Conservation (phyloP, 2,888 invertebrate species). For the Acrobasis consociella region DNA sequence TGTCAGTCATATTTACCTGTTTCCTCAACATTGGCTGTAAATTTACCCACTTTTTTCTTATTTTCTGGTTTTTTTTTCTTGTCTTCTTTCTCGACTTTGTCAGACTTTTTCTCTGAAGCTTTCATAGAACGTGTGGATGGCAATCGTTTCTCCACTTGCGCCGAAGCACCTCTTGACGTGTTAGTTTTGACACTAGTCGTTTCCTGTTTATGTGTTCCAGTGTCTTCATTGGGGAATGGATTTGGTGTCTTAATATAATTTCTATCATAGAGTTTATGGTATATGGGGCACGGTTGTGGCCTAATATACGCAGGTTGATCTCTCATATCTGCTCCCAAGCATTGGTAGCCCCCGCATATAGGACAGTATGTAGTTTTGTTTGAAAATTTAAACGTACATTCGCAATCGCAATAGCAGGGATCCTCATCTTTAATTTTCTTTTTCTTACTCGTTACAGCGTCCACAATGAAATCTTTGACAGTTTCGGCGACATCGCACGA, state of each 20-base stretch:
- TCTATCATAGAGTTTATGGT: constrained; percentile 71
- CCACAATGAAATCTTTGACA: constrained; percentile 67
- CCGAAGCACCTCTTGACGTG: constrained; percentile 36
- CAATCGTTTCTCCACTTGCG: constrained; percentile 32
- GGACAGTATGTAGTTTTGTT: constrained; percentile 71
- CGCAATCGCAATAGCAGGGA: constrained; percentile 71
- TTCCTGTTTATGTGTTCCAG: constrained; percentile 27
- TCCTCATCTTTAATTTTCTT: constrained; percentile 45
- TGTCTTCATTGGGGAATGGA: constrained; percentile 62
- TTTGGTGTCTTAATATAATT: constrained; percentile 54
- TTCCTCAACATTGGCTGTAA: constrained; percentile 51
- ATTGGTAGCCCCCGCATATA: constrained; percentile 73
- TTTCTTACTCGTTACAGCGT: constrained; percentile 47
- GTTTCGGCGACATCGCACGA: constrained; percentile 64
- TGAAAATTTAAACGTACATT: constrained; percentile 64
- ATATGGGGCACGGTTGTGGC: constrained; percentile 74
- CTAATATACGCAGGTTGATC: constrained; percentile 58
- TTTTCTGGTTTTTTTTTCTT: constrained; percentile 45
- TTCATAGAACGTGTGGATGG: constrained; percentile 40
- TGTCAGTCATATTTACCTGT: constrained; percentile 42
- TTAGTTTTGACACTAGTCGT: constrained; percentile 47
- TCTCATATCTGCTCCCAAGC: constrained; percentile 64
- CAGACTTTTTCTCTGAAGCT: constrained; percentile 40
- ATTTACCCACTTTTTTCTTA: constrained; percentile 56
- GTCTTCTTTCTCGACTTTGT: constrained; percentile 27